These are phyloP conservation scores for Siphamia tubifer DNA, from an alignment of 2,113 vertebrate genomes.

Conservation along the genomic window DNA sequence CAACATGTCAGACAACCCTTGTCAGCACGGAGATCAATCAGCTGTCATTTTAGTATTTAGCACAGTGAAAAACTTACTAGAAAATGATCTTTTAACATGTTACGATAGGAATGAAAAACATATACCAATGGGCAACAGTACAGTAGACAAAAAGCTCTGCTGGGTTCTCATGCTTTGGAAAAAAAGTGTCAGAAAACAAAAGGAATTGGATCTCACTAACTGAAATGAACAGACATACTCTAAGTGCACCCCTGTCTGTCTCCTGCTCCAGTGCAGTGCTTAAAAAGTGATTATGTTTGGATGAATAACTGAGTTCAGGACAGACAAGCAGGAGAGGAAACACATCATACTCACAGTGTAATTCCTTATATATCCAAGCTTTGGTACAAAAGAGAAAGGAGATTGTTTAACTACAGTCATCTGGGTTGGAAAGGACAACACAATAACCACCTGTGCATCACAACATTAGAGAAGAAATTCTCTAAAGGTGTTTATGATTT, in stretches of 20 bases:
- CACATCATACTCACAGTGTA: slow-evolving; percentile 80
- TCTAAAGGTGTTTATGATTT: slow-evolving; percentile 9
- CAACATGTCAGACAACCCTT: not conserved
- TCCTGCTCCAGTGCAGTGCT: slow-evolving; percentile 59
- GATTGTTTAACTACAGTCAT: slow-evolving; percentile 69
- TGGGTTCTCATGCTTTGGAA: slow-evolving; percentile 67
- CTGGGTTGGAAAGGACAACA: slow-evolving; percentile 37
- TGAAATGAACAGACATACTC: slow-evolving; percentile 59
- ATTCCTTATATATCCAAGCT: slow-evolving; percentile 84
- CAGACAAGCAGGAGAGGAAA: slow-evolving; percentile 76
- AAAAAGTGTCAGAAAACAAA: slow-evolving; percentile 54
- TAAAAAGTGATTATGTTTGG: slow-evolving; percentile 71
- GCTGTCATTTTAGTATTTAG: slow-evolving; percentile 24
- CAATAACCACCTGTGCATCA: slow-evolving; percentile 23
- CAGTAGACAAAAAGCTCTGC: slow-evolving; percentile 45
- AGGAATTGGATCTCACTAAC: slow-evolving; percentile 36
- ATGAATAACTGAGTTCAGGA: slow-evolving; percentile 74
- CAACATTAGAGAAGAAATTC: not conserved
- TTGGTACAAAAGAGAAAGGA: slow-evolving; percentile 80
- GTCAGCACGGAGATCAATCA: slow-evolving; percentile 6
- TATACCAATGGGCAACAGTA: slow-evolving; percentile 45
- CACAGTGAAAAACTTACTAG: slow-evolving; percentile 14
- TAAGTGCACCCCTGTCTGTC: slow-evolving; percentile 47
- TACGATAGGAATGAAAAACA: slow-evolving; percentile 36
- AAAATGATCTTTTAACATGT: slow-evolving; percentile 36